Evolutionary conservation across 1,140 invertebrate genomes (phyloP), one percentile per base, ranked within the genome.

Genomic region (Sarcophaga peregrina): DNA sequence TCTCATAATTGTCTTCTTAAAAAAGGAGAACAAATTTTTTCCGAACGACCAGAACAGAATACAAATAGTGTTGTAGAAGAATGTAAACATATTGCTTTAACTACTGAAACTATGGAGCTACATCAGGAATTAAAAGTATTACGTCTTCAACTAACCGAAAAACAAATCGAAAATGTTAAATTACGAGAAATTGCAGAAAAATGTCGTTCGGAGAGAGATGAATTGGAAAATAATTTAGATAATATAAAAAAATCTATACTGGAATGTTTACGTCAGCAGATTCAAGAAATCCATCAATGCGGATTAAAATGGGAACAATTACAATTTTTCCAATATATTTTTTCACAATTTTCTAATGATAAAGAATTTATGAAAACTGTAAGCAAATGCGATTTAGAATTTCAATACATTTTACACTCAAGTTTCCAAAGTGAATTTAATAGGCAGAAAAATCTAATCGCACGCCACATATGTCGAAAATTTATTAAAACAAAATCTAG

Each of bases 111-210:
- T 75, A 48, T 81, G 25, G 15, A 72, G n/a, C n/a, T 84, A 10
- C 62, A 13, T 52, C 83, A 68, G 4, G 81, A 84, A 68, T 20
- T 84, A 17, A 62, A 82, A 9, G 15, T 6, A 1, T 48, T 82
- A 45, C 83, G 82, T 72, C 58, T 82, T 8, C 81, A 84, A 62
- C 62, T 84, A 15, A 82, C 54, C 0, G 76, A 82, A 48, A 82
- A 81, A 48, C 62, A 82, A 74, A 81, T 82, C 25, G 82, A 84
- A 81, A 84, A 82, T 81, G 15, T 58, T 74, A 80, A 54, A 47
- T 10, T 84, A 8, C 58, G 81, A n/a, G 82, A 80, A 81, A 75
- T 81, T 13, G 25, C 52, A 0, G 62, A 81, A 47, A 82, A 82
- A 58, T 82, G 10, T 68, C 75, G 17, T 11, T 11, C 20, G 11